Conservation (phyloP, 1,140 invertebrate genomes). For the Drosophila grimshawi region DNA sequence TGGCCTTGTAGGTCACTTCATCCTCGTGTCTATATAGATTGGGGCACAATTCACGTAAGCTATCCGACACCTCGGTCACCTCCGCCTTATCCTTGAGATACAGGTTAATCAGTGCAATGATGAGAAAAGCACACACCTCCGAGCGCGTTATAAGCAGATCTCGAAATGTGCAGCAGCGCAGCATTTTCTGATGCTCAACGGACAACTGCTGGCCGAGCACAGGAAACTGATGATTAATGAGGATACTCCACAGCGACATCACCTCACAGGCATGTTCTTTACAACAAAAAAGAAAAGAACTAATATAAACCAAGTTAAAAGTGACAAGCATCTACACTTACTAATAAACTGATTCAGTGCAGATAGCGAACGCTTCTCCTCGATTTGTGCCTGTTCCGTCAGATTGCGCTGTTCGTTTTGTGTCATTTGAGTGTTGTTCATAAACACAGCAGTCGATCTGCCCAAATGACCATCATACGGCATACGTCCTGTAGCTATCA, state of each 20-base stretch:
- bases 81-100: slow-evolving; percentile 98
- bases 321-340: slow-evolving; percentile 42
- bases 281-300: slow-evolving; percentile 7
- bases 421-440: slow-evolving; percentile 51
- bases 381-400: slow-evolving; percentile 84
- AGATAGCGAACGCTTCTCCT: slow-evolving; percentile 91
- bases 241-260: slow-evolving; percentile 95
- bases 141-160: slow-evolving; percentile 94
- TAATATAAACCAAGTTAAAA: neutral
- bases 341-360: slow-evolving; percentile 91
- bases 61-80: slow-evolving; percentile 94
- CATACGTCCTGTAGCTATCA: slow-evolving; percentile 36
- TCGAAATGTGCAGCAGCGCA: slow-evolving; percentile 88
- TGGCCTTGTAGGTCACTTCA: slow-evolving; percentile 96
- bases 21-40: slow-evolving; percentile 97
- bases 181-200: slow-evolving; percentile 86
- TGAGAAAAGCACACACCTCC: slow-evolving; percentile 91
- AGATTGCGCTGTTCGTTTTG: slow-evolving; percentile 82
- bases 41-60: slow-evolving; percentile 96
- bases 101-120: slow-evolving; percentile 91
- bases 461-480: slow-evolving; percentile 61
- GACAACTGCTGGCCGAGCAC: slow-evolving; percentile 89
- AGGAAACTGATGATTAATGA: slow-evolving; percentile 97
- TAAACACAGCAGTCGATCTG: slow-evolving; percentile 71
- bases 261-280: slow-evolving; percentile 93